phyloP scores from a whole-genome alignment of 2,113 vertebrate species.

The Peromyscus californicus region DNA sequence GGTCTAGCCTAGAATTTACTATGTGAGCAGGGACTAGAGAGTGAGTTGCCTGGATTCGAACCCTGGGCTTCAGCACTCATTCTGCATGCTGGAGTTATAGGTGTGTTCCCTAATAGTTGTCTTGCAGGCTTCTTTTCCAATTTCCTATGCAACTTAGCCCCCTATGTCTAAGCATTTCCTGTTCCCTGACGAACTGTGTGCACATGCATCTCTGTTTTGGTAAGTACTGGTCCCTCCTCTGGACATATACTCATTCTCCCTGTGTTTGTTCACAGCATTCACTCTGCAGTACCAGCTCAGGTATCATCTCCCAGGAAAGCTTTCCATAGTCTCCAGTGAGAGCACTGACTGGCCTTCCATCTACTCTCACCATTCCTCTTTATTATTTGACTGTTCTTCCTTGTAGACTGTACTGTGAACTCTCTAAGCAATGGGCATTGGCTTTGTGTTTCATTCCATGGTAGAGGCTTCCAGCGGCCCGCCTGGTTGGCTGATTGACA shows the following conservation, averaged over 20 bases:
- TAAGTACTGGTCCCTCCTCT: neutral
- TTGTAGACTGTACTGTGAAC: neutral
- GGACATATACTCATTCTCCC: too few species aligned
- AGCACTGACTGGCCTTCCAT: neutral
- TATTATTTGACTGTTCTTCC: neutral
- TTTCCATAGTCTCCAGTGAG: neutral
- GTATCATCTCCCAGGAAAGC: neutral
- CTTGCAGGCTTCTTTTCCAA: neutral
- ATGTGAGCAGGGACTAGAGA: neutral
- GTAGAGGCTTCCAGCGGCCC: neutral
- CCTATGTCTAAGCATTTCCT: neutral
- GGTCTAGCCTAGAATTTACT: neutral
- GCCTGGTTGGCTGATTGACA: neutral
- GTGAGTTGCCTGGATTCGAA: neutral
- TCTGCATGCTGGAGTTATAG: neutral
- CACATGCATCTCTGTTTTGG: neutral
- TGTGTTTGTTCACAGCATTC: neutral
- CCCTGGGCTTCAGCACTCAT: neutral
- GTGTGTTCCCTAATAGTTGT: neutral
- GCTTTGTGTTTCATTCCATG: neutral
- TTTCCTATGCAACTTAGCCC: neutral
- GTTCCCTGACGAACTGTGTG: neutral
- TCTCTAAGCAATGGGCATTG: neutral
- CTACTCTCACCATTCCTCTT: neutral
- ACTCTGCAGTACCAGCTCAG: neutral